Base-by-base conservation (phyloP, 2,797 vertebrate genomes). In the Triplophysa bombifrons region DNA sequence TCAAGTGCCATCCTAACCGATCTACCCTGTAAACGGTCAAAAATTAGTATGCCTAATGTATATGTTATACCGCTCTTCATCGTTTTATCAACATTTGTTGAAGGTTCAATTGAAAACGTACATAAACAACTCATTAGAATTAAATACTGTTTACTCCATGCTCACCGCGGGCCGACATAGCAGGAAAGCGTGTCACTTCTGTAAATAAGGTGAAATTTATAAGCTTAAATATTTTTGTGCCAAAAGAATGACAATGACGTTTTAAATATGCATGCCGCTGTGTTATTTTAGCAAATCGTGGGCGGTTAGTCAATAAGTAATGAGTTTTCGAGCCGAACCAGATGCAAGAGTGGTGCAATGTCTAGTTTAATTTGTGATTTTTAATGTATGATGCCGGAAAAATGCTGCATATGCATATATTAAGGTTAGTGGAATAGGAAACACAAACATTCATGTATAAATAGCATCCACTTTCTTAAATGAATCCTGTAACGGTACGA, bases 401-500 rank as follows among this genome's bases (percentile, higher is more conserved):
- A n/a, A 12, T 51, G 3, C 46, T 56, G 34, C 20, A 25, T 17
- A 66, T 8, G 17, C 6, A 56, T 25, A 58, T 25, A 53, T 4
- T 8, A 5, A 16, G 22, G 41, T 10, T 12, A 48, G 17, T 50
- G 11, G 20, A 16, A 38, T 1, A 60, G 55, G 30, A 17, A 48
- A 56, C 9, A 61, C 6, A 61, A 61, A 17, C 58, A 48, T 19
- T 27, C 7, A 6, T 70, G 41, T 64, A n/a, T 41, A 17, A 75
- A 65, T 65, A 14, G 14, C 19, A 48, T 44, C 48, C 58, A 34
- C 48, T 27, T 53, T 72, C n/a, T 53, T 48, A 78, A 82, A 64
- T 46, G 65, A 48, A 74, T 70, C 51, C 19, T 17, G 7, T 27
- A 72, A 71, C 63, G 56, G 74, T 73, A 53, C 44, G 20, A n/a